Conservation (phyloP, 1,140 invertebrate genomes). For the Brachionus sp. region DNA sequence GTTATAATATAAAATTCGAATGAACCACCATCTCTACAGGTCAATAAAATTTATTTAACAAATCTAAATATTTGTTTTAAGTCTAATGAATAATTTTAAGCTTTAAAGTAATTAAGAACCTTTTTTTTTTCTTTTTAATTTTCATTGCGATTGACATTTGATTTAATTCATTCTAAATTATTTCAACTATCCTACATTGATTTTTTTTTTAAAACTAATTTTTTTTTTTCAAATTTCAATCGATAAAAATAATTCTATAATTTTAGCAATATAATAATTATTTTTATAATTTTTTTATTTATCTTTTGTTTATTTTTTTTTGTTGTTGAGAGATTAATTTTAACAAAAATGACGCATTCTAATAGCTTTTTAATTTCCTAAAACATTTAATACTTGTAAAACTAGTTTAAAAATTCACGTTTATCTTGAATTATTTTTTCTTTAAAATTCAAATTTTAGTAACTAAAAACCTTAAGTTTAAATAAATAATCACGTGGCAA, state of each 20-base stretch:
- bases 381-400: background rate
- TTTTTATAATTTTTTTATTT: background rate
- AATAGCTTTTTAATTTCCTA: background rate
- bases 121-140: background rate
- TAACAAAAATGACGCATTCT: background rate
- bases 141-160: background rate
- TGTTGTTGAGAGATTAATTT: background rate
- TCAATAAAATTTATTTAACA: background rate
- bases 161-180: background rate
- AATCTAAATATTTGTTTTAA: background rate
- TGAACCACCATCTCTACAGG: background rate
- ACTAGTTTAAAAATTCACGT: background rate
- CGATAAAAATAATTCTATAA: background rate
- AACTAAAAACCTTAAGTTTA: background rate
- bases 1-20: no score
- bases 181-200: background rate
- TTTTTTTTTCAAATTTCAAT: background rate
- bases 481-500: background rate
- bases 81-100: background rate
- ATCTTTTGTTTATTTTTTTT: background rate
- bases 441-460: background rate
- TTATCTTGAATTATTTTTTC: background rate
- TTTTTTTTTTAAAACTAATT: background rate
- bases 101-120: background rate
- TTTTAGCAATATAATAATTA: background rate